phyloP scores from a whole-genome alignment of 2,797 vertebrate species.

The Prionace glauca region DNA sequence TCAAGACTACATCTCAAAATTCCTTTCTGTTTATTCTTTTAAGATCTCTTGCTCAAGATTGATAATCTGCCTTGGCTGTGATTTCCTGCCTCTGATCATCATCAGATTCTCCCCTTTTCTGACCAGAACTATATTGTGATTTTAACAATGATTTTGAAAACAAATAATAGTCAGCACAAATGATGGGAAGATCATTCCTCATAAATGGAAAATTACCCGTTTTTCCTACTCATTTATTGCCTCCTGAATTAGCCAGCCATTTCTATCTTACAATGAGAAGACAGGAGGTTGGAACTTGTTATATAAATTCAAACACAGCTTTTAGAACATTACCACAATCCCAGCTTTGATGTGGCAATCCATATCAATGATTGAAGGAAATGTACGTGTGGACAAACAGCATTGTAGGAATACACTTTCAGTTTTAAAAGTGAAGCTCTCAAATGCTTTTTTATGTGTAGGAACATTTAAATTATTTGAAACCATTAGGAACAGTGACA shows the following conservation, averaged over 20 bases:
- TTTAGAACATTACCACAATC: background rate
- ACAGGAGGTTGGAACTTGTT: background rate
- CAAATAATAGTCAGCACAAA: background rate
- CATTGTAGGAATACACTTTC: background rate
- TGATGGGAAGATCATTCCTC: background rate
- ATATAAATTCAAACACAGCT: background rate
- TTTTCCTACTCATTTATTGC: background rate
- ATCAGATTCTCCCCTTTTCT: background rate
- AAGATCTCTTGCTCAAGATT: background rate
- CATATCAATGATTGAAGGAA: background rate
- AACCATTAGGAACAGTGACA: background rate
- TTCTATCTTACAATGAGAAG: background rate
- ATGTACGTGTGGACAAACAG: background rate
- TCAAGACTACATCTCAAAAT: background rate
- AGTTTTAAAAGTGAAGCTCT: background rate
- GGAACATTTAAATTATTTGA: background rate
- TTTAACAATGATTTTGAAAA: background rate
- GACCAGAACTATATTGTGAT: background rate
- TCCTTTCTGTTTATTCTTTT: background rate
- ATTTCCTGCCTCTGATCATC: background rate
- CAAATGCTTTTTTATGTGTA: background rate
- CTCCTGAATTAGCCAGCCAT: background rate
- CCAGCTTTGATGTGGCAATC: background rate
- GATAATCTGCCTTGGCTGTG: background rate
- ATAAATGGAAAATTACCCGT: background rate